Evolutionary conservation across 2,888 invertebrate genomes (phyloP), one percentile per base, ranked within the genome.

Genomic region (Zele albiditarsus): DNA sequence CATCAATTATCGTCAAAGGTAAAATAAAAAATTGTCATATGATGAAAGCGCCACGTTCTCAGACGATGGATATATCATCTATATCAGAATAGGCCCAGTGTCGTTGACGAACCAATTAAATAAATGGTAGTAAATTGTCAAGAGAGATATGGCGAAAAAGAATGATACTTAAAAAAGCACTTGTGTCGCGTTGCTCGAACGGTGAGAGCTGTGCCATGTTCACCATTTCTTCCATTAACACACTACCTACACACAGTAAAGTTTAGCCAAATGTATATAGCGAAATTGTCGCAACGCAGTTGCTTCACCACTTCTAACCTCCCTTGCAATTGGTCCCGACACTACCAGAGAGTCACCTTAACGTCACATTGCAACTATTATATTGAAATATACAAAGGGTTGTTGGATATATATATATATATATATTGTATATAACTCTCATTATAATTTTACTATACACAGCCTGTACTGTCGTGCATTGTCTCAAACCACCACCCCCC

Each of bases 71-170:
- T 78, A 81, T 80, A 80, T 81, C 81, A 80, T 82, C 79, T 76
- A 80, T 77, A 78, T 80, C 79, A 78, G 73, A 16, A n/a, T 6
- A 53, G 71, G 77, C 68, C 73, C 4, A 27, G 28, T 31, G 75
- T 79, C 76, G 78, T 80, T 79, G 82, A 82, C 78, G 82, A 84
- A 84, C 77, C 83, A 83, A 84, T 84, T 82, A 83, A 81, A 82
- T 82, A 83, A 85, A 84, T 84, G 83, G 81, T 77, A 74, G 74
- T 75, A 79, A 84, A 85, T 84, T 77, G 75, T 68, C 71, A 73
- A 63, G 68, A 58, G 53, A 71, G 14, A n/a, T 27, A 53, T 25
- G 10, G 49, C 31, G 28, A 38, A 68, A 25, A 42, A 49, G n/a
- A 16, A 49, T 49, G 49, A n/a, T n/a, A 20, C 46, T 69, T 63